Percentiles rank a stretch among this genome's conserved stretches.
Conservation (phyloP, 2,113 vertebrate genomes). For the Microcebus ravelobensis region DNA sequence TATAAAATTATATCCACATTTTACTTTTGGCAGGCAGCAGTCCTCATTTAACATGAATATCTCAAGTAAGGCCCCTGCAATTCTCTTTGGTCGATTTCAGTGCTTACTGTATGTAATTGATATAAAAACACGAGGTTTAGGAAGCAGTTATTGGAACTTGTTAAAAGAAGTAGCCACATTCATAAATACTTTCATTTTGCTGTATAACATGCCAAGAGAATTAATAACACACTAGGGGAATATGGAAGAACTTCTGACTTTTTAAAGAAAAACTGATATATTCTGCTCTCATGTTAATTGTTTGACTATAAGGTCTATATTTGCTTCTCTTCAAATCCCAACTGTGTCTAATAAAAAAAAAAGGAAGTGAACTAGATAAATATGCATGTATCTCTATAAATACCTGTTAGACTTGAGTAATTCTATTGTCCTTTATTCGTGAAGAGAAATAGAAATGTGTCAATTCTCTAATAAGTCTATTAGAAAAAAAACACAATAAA, state of each 20-base stretch:
- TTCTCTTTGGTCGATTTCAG: conserved; percentile 86
- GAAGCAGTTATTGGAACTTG: conserved; percentile 90
- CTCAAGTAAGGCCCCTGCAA: conserved; percentile 83
- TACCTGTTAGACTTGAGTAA: conserved; percentile 44
- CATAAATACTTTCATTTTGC: conserved; percentile 87
- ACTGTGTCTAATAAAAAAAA: conserved; percentile 78
- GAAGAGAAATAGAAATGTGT: conserved; percentile 16
- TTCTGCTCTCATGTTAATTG: conserved; percentile 81
- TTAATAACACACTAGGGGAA: conserved; percentile 85
- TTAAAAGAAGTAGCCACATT: conserved; percentile 90
- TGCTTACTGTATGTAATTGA: conserved; percentile 89
- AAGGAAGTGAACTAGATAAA: conserved; percentile 56
- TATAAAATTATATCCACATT: conserved; percentile 92
- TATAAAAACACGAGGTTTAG: conserved; percentile 89
- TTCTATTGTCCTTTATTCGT: conserved; percentile 19
- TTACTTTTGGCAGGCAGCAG: conserved; percentile 85
- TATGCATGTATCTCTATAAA: conserved; percentile 29
- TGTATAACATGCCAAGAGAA: conserved; percentile 86
- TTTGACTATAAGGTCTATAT: conserved; percentile 74
- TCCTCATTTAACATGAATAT: conserved; percentile 83
- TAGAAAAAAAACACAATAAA: conserved; percentile 31
- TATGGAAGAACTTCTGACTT: conserved; percentile 81
- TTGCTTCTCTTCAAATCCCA: conserved; percentile 82
- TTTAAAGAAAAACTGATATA: conserved; percentile 82
- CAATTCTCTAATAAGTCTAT: not conserved